Base-by-base conservation (phyloP, 2,113 vertebrate genomes). In the Entelurus aequoreus region DNA sequence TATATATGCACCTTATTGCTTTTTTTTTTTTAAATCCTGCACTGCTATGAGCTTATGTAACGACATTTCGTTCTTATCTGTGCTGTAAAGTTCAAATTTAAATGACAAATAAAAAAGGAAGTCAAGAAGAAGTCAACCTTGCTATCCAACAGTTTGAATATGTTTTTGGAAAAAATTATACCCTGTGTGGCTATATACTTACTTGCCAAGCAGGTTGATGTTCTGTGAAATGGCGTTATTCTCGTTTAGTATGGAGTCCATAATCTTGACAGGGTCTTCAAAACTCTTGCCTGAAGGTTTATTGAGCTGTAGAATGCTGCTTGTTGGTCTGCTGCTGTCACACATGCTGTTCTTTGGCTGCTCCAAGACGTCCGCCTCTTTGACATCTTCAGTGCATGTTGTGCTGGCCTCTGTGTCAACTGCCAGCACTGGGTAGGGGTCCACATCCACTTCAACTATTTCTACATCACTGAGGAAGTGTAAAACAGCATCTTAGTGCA, bases 161-260 rank as follows among this genome's bases (percentile, higher is more conserved):
- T 19, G 15, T 51, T 51, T 28, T 28, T 28, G 28, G 28, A 28
- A 28, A 51, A 21, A 19, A 15, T 16, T 3, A 15, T 15, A 13
- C 51, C 8, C 16, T 53, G 15, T 6, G 7, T 53, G n/a, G 6
- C 35, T 36, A 42, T 14, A 15, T 6, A 93, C 95, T 91, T 81
- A 98, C 95, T 97, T 99, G 66, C 96, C 96, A 80, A 99, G 87
- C 47, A 99, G 92, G 80, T 92, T 98, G 71, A 99, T 96, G 65
- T 99, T 99, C 75, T 95, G 94, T 44, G 92, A 93, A 74, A 96
- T 92, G 0, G 92, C 92, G 54, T 91, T 93, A 4, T 88, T 94
- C 69, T 99, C 96, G 42, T 79, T 97, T 54, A 99, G 88, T 77
- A 99, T 97, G 61, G 95, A 95, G 88, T 99, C 94, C 96, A 99